Base-by-base conservation (phyloP, 2,797 vertebrate species). In the Falco naumanni region DNA sequence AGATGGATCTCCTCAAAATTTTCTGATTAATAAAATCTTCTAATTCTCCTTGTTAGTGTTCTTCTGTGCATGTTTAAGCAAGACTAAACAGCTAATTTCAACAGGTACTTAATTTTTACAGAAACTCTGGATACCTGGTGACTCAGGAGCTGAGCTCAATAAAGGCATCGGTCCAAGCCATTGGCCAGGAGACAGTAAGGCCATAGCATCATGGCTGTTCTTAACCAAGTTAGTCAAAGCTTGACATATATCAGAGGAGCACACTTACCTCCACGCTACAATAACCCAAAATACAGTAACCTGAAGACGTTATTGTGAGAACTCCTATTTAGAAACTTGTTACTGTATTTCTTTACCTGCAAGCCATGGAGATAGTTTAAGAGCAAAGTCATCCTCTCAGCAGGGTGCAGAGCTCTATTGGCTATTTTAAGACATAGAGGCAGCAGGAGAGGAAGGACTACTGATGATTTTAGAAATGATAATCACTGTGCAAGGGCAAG, bases 401-500 rank as follows among this genome's bases (percentile, higher is more conserved):
- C 90, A 79, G 92, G 93, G 93, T 88, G 70, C 89, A 86, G 89
- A 95, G 87, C 84, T 96, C 84, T 70, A 41, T 13, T 66, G 95
- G 72, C 93, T 97, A 96, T 97, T 97, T 96, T 95, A 96, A 93
- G 95, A 91, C 63, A 29, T 28, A 88, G 54, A 96, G 82, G 90
- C 92, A 95, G 93, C 92, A 68, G 96, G 94, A 96, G 79, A 95
- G 89, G 89, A 85, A 96, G 63, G 84, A 94, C 90, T 91, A 92
- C 79, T 81, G 96, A 95, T 95, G 72, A 94, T 96, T 43, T 93
- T 95, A 97, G 84, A 95, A 96, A 93, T 89, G 50, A 87, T 89
- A 86, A 95, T 97, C 92, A 88, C 91, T 8, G 37, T 95, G 91
- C 94, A 96, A 97, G 95, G 95, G 92, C 95, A 96, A 95, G 92